Percentiles rank a stretch among this genome's conserved stretches.
These are phyloP conservation scores for Drosophila lacertosa DNA, from an alignment of 1,140 invertebrate genomes.

Conservation along the genomic window DNA sequence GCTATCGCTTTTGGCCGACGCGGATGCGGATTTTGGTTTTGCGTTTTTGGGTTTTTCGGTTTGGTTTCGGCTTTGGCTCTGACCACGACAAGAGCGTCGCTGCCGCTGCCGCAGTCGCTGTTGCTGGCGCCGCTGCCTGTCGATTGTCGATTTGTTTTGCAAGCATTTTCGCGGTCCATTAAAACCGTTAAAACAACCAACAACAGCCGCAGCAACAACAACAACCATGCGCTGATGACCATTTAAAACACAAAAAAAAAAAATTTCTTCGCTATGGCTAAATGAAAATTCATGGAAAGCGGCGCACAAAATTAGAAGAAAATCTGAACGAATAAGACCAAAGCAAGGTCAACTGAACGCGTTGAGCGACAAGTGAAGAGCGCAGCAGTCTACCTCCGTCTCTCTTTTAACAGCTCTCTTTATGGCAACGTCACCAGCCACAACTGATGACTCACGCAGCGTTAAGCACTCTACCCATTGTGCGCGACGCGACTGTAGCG, in stretches of 20 bases:
- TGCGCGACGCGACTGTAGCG: conserved; percentile 41
- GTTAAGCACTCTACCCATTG: conserved; percentile 21
- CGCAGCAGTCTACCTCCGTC: background rate
- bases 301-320: conserved; percentile 63
- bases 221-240: conserved; percentile 1
- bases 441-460: conserved; percentile 55
- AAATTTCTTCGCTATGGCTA: conserved; percentile 1
- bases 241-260: no score
- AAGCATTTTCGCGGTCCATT: conserved; percentile 75
- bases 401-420: conserved; percentile 20
- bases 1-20: conserved; percentile 58
- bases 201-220: conserved; percentile 33
- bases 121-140: conserved; percentile 1
- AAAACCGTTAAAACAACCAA: conserved; percentile 72
- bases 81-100: conserved; percentile 36
- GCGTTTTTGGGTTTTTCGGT: conserved; percentile 18
- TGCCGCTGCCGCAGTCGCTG: conserved; percentile 15
- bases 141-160: conserved; percentile 63
- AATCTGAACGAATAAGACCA: conserved; percentile 69
- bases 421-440: conserved; percentile 53
- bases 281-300: conserved; percentile 69
- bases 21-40: conserved; percentile 40
- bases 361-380: conserved; percentile 26
- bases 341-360: conserved; percentile 71
- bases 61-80: conserved; percentile 20